Percentiles rank a stretch among this genome's conserved stretches.
These are phyloP conservation scores for Pseudochromis fuscus DNA, from an alignment of 2,797 vertebrate genomes.

Conservation along the genomic window DNA sequence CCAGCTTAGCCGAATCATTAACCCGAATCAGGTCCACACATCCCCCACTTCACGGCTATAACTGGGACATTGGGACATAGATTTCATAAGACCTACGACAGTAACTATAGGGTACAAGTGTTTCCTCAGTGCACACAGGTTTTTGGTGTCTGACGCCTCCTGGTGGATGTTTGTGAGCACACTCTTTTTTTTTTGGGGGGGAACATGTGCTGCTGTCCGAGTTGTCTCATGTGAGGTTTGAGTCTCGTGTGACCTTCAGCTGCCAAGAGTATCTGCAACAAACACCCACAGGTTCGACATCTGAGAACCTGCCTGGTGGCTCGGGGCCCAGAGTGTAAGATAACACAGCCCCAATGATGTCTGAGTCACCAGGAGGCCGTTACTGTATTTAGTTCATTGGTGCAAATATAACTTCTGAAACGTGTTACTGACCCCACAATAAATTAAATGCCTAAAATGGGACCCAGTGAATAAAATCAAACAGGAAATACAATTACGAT, in stretches of 20 bases:
- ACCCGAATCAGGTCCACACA: conserved; percentile 56
- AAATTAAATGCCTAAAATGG: neutral
- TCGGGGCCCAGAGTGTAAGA: conserved; percentile 35
- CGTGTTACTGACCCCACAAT: neutral
- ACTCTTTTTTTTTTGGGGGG: too few relatives aligned
- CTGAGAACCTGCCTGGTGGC: conserved; percentile 64
- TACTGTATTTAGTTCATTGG: conserved; percentile 6
- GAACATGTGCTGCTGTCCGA: neutral
- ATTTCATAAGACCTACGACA: conserved; percentile 48
- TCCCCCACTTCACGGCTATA: conserved; percentile 39
- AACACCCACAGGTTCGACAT: conserved; percentile 69
- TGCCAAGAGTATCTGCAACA: conserved; percentile 55
- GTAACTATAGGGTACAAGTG: neutral
- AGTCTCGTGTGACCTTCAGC: conserved; percentile 70
- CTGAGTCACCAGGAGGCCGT: conserved; percentile 16
- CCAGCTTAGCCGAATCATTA: conserved; percentile 66
- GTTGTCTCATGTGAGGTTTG: conserved; percentile 49
- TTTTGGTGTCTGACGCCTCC: conserved; percentile 69
- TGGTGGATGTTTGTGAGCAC: conserved; percentile 54
- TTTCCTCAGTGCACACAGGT: neutral
- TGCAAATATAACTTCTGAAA: neutral
- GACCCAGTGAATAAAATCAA: neutral
- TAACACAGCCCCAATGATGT: conserved; percentile 47
- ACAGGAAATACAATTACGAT: neutral
- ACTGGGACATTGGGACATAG: conserved; percentile 53